Evolutionary conservation across 2,888 invertebrate species (phyloP).

Genomic region (Eupithecia tripunctaria): DNA sequence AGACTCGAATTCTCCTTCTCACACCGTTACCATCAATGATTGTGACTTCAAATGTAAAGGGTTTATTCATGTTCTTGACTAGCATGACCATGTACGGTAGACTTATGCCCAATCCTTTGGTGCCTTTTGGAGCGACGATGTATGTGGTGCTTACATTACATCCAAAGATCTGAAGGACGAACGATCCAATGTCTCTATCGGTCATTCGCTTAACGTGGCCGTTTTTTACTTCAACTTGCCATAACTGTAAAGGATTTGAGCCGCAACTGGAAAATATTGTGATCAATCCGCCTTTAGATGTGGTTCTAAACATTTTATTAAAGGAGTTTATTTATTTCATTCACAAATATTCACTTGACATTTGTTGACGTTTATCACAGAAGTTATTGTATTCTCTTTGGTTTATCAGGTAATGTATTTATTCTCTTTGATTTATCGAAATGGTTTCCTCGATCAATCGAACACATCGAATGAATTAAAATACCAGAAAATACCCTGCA

Average conservation of each 20-base stretch:
- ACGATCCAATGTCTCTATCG: conserved; percentile 97
- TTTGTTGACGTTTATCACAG: background rate
- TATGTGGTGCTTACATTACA: conserved; percentile 98
- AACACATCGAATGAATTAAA: too few species aligned
- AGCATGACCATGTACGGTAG: conserved; percentile 97
- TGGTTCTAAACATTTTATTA: background rate
- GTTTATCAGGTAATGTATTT: too few species aligned
- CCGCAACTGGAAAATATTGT: conserved; percentile 84
- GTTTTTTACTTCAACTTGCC: conserved; percentile 64
- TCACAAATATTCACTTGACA: background rate
- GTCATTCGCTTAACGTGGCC: conserved; percentile 64
- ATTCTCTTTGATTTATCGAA: too few species aligned
- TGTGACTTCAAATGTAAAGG: conserved; percentile 96
- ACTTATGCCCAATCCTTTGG: conserved; percentile 95
- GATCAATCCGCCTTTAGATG: conserved; percentile 72
- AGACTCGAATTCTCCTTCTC: background rate
- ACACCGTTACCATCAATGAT: conserved; percentile 45
- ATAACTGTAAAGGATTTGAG: conserved; percentile 79
- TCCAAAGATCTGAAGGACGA: conserved; percentile 97
- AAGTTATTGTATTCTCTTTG: too few species aligned
- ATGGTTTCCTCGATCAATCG: too few species aligned
- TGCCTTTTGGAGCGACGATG: conserved; percentile 96
- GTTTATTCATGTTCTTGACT: conserved; percentile 98
- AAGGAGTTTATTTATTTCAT: background rate
- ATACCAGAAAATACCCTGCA: too few species aligned